phyloP scores from a whole-genome alignment of 1,140 invertebrate genomes.

The Gryon sp. region DNA sequence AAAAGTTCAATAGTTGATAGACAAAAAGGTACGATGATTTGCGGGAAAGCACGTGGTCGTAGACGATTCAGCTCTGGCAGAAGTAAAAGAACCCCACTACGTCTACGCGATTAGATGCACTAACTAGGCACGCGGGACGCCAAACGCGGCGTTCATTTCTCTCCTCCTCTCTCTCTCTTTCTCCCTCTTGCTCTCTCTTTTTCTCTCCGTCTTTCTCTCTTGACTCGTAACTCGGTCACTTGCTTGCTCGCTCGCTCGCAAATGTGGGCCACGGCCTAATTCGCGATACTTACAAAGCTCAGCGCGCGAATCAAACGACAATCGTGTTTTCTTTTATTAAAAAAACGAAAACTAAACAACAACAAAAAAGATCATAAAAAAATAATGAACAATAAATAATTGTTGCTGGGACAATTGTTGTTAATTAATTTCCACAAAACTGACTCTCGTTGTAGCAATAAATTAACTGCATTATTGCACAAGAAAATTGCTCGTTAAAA shows the following conservation, averaged over 20 bases:
- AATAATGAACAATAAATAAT: no score
- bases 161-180: no score
- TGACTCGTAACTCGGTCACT: constrained; percentile 44
- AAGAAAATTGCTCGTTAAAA: constrained; percentile 6
- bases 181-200: no score
- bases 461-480: not conserved
- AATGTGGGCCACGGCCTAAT: constrained; percentile 79
- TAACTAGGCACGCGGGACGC: constrained; percentile 7
- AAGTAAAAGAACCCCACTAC: constrained; percentile 19
- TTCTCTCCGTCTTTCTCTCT: constrained; percentile 7
- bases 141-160: no score
- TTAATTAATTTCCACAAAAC: not conserved
- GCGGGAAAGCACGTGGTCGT: constrained; percentile 31
- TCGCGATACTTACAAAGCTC: constrained; percentile 71
- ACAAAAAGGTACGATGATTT: no score
- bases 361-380: no score
- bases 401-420: no score
- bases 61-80: constrained; percentile 24
- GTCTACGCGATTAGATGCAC: constrained; percentile 15
- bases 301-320: constrained; percentile 19
- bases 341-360: no score
- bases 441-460: no score
- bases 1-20: no score
- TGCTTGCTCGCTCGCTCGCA: constrained; percentile 55
- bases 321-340: no score